Percentiles rank a stretch among this genome's conserved stretches.
Evolutionary conservation across 2,797 vertebrate species (phyloP).

Genomic region (Distichodus sexfasciatus): DNA sequence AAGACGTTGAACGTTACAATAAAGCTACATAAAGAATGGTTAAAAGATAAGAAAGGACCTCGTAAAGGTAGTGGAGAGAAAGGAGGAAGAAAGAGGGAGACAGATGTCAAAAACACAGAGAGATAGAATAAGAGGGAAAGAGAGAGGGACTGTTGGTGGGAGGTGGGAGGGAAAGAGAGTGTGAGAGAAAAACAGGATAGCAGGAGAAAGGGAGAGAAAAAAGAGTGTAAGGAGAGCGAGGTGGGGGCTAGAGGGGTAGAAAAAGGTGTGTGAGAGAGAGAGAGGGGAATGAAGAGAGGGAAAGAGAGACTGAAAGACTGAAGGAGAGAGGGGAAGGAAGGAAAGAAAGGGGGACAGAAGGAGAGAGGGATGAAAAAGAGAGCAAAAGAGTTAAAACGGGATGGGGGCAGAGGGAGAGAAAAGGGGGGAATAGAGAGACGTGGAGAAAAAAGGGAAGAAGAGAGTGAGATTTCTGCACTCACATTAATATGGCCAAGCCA

Average conservation of each 20-base stretch:
- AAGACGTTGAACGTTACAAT: too few relatives aligned
- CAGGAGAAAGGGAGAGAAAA: slow-evolving; percentile 50
- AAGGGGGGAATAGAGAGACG: slow-evolving; percentile 10
- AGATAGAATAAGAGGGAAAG: slow-evolving; percentile 35
- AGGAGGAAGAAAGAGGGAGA: too few relatives aligned
- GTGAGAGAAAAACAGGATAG: too few relatives aligned
- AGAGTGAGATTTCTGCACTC: not conserved
- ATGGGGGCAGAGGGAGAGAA: not conserved
- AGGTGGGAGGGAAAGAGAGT: too few relatives aligned
- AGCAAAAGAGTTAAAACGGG: slow-evolving; percentile 14
- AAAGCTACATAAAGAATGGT: too few relatives aligned
- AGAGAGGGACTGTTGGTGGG: slow-evolving; percentile 23
- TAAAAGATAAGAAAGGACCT: too few relatives aligned
- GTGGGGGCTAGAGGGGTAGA: too few relatives aligned
- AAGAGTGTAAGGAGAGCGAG: slow-evolving; percentile 40
- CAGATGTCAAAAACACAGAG: slow-evolving; percentile 35
- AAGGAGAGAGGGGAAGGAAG: too few relatives aligned
- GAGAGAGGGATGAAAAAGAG: not conserved
- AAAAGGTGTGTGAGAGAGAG: slow-evolving; percentile 13
- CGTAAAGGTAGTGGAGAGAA: too few relatives aligned
- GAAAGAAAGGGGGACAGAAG: slow-evolving; percentile 33
- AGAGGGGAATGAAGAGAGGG: slow-evolving; percentile 50
- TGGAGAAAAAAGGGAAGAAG: not conserved
- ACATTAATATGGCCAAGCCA: slow-evolving; percentile 1
- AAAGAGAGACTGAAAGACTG: slow-evolving; percentile 33